These are phyloP conservation scores for Galbula dea DNA, from an alignment of 2,113 vertebrate genomes.

Conservation along the genomic window DNA sequence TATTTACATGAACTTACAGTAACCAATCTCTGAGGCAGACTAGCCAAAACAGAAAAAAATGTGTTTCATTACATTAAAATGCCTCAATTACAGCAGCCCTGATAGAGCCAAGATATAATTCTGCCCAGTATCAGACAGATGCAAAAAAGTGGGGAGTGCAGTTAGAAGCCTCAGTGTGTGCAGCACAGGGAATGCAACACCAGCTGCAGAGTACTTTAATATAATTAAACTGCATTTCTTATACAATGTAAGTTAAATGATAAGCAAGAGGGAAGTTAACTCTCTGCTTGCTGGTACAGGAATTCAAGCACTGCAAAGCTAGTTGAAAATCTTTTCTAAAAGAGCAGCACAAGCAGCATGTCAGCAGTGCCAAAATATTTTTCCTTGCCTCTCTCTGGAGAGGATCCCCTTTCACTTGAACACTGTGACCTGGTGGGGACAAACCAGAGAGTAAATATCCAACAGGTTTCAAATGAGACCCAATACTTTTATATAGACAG, in stretches of 20 bases:
- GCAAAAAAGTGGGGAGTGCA: background rate
- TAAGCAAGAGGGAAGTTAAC: background rate
- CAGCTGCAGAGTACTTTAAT: conserved; percentile 18
- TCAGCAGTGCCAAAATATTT: background rate
- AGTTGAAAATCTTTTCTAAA: background rate
- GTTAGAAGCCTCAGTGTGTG: background rate
- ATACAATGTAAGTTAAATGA: background rate
- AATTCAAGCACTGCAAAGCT: background rate
- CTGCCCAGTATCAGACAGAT: background rate
- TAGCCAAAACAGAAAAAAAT: conserved; percentile 12
- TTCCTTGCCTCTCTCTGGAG: background rate
- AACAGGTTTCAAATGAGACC: background rate
- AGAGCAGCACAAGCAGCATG: background rate
- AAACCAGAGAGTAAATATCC: background rate
- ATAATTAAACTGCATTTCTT: conserved; percentile 2
- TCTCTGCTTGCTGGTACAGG: background rate
- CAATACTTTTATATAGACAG: background rate
- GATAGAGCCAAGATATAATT: conserved; percentile 4
- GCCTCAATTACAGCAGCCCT: background rate
- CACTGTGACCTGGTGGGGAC: background rate
- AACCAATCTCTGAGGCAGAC: background rate
- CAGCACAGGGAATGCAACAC: background rate
- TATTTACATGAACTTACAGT: background rate
- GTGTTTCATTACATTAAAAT: conserved; percentile 2
- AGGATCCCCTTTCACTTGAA: background rate